Conservation (phyloP, 2,888 invertebrate genomes). For the Drosophila helvetica region DNA sequence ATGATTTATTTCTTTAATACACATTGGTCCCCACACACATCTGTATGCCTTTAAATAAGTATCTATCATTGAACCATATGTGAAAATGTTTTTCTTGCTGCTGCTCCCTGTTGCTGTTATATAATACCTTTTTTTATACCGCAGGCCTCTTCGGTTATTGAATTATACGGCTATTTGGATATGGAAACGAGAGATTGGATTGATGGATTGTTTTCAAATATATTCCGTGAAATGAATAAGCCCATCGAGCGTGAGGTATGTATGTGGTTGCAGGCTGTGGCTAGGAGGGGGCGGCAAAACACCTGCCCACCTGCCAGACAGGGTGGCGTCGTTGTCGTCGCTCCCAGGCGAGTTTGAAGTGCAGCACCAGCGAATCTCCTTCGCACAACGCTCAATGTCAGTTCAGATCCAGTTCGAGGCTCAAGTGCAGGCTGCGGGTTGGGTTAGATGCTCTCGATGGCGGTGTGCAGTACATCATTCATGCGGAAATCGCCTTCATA, state of each 20-base stretch:
- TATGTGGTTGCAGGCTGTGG: slow-evolving; percentile 11
- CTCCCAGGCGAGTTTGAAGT: slow-evolving; percentile 56
- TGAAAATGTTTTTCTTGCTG: not conserved
- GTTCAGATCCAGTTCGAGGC: slow-evolving; percentile 22
- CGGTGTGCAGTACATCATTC: slow-evolving; percentile 51
- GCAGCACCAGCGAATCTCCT: slow-evolving; percentile 45
- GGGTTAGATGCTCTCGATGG: not conserved
- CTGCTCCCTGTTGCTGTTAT: not conserved
- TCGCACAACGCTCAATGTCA: slow-evolving; percentile 43
- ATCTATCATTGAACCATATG: not conserved
- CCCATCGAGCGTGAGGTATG: slow-evolving; percentile 85
- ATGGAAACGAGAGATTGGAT: slow-evolving; percentile 95
- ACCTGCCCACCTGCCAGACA: slow-evolving; percentile 6
- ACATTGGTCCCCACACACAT: too few relatives aligned
- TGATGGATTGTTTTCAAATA: slow-evolving; percentile 94
- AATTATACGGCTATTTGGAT: slow-evolving; percentile 94
- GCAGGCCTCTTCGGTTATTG: slow-evolving; percentile 93
- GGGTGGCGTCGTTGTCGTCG: slow-evolving; percentile 16
- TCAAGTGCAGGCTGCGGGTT: slow-evolving; percentile 5
- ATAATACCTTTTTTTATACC: not conserved
- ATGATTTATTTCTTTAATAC: too few relatives aligned
- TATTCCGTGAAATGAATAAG: slow-evolving; percentile 95
- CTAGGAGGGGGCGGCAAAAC: not conserved
- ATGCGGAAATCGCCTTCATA: slow-evolving; percentile 62
- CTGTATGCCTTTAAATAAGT: not conserved